phyloP scores from a whole-genome alignment of 2,888 invertebrate species.

The Invenusta paracnida region DNA sequence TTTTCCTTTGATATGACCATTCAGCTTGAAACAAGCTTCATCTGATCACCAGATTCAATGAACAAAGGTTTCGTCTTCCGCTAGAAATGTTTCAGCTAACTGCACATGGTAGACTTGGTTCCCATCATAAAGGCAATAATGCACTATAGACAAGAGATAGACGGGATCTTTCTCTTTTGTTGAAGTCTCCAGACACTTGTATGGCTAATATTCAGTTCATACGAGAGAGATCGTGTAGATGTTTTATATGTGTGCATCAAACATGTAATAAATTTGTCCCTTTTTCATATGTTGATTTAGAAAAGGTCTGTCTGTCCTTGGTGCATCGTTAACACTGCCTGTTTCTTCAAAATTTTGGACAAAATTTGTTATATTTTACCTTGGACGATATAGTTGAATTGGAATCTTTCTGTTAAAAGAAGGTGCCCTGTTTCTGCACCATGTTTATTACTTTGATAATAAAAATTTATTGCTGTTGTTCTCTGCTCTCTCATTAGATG shows the following conservation, averaged over 20 bases:
- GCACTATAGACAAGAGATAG: neutral
- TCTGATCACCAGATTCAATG: neutral
- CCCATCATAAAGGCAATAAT: neutral
- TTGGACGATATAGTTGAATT: too few species aligned
- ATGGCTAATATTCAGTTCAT: neutral
- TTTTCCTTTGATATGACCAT: too few species aligned
- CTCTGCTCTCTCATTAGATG: too few species aligned
- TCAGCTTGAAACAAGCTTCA: too few species aligned
- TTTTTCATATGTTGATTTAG: neutral
- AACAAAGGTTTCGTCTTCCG: neutral
- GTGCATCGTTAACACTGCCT: too few species aligned
- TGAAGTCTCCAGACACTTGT: neutral
- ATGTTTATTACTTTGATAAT: too few species aligned
- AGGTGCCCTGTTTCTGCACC: too few species aligned
- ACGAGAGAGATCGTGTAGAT: neutral
- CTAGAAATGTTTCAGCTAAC: neutral
- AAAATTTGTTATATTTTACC: too few species aligned
- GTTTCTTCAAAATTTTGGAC: too few species aligned
- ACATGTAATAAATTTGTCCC: neutral
- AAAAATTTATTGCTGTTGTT: too few species aligned
- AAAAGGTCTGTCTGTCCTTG: neutral
- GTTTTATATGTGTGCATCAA: neutral
- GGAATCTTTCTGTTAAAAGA: too few species aligned
- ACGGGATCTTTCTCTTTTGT: neutral
- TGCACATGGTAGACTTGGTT: neutral